phyloP scores from a whole-genome alignment of 2,797 vertebrate species.

The Limosa lapponica region DNA sequence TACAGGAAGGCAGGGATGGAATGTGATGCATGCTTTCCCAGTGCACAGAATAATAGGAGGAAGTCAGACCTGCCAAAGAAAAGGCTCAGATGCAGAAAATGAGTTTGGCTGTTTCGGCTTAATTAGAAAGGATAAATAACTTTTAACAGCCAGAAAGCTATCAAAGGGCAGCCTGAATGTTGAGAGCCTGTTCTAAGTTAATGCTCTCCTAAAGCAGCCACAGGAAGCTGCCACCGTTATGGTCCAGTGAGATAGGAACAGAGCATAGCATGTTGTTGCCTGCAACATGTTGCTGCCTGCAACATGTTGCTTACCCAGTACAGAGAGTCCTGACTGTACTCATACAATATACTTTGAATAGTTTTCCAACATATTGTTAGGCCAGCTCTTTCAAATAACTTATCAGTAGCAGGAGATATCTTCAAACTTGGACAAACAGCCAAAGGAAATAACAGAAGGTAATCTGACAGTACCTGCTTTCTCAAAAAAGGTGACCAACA shows the following conservation, averaged over 20 bases:
- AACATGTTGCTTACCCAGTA: neutral
- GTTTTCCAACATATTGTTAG: neutral
- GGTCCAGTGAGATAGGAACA: neutral
- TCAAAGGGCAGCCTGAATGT: neutral
- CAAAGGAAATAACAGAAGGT: neutral
- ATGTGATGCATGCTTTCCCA: neutral
- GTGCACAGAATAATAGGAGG: slow-evolving; percentile 8
- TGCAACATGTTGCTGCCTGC: neutral
- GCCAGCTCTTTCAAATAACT: neutral
- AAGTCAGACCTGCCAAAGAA: slow-evolving; percentile 27
- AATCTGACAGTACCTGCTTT: neutral
- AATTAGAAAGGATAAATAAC: neutral
- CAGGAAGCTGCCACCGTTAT: neutral
- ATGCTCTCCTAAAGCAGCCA: accelerated
- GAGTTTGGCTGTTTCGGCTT: neutral
- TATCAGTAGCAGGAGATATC: neutral
- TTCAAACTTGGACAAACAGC: neutral
- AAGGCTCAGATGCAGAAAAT: neutral
- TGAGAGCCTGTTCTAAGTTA: neutral
- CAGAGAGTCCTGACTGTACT: neutral
- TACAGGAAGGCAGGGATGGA: slow-evolving; percentile 28
- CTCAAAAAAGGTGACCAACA: neutral
- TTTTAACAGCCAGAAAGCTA: neutral
- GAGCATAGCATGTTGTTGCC: neutral
- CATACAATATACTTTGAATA: neutral